These are phyloP conservation scores for Drepana falcataria DNA, from an alignment of 2,888 invertebrate genomes.

Conservation along the genomic window DNA sequence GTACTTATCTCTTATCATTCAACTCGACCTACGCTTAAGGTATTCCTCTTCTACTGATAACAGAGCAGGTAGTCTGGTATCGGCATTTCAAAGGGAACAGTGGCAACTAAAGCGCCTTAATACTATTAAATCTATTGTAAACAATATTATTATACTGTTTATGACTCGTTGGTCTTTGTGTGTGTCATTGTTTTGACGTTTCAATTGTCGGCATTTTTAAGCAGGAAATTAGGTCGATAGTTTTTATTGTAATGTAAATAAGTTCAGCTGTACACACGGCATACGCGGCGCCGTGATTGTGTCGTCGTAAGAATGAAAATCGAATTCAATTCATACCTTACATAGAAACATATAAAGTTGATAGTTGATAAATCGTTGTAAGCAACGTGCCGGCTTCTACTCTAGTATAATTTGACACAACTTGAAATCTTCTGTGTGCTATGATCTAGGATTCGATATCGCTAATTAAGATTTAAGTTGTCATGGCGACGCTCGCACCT, in stretches of 20 bases:
- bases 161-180: slow-evolving; percentile 32
- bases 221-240: slow-evolving; percentile 25
- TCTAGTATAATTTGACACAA: too few relatives aligned
- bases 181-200: slow-evolving; percentile 38
- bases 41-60: neutral
- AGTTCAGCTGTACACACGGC: slow-evolving; percentile 7
- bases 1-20: neutral
- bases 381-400: too few relatives aligned
- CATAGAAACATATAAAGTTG: too few relatives aligned
- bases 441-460: too few relatives aligned
- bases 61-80: slow-evolving; percentile 10
- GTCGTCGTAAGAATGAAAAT: too few relatives aligned
- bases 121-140: slow-evolving; percentile 52
- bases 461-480: too few relatives aligned
- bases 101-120: slow-evolving; percentile 59
- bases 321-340: too few relatives aligned
- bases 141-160: slow-evolving; percentile 45
- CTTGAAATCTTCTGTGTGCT: too few relatives aligned
- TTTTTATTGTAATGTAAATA: slow-evolving; percentile 9
- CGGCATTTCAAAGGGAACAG: slow-evolving; percentile 54
- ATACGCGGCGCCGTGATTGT: too few relatives aligned
- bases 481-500: too few relatives aligned
- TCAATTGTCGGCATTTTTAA: slow-evolving; percentile 36
- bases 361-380: too few relatives aligned
- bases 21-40: neutral